A percentile compares a stretch with the other conserved stretches of the same genome.
These are phyloP conservation scores for Nothobranchius kuhntae DNA, from an alignment of 2,113 vertebrate species.

Conservation along the genomic window DNA sequence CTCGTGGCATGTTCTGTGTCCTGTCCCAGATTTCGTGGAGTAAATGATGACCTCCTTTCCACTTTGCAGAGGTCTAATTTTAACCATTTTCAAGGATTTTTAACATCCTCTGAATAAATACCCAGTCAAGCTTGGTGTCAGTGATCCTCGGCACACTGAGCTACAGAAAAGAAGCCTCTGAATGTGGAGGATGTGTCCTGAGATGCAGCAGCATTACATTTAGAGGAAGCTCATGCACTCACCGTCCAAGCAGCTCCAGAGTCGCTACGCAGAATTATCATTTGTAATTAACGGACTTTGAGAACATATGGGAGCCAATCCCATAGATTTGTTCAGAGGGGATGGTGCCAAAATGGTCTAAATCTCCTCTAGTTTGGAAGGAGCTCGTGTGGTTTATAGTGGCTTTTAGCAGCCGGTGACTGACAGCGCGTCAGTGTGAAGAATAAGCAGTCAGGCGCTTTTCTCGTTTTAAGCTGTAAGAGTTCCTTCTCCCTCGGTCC, in stretches of 20 bases:
- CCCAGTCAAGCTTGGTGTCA: conserved; percentile 34
- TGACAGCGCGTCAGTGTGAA: conserved; percentile 47
- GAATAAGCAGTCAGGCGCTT: conserved; percentile 20
- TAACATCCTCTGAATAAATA: conserved; percentile 63
- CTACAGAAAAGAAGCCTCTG: background rate
- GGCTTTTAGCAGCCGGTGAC: conserved; percentile 51
- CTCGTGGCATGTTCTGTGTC: conserved; percentile 67
- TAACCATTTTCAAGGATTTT: conserved; percentile 76
- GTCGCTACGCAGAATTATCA: conserved; percentile 50
- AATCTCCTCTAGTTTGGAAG: conserved; percentile 71
- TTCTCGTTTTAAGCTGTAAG: conserved; percentile 22
- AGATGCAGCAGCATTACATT: conserved; percentile 19
- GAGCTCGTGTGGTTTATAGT: conserved; percentile 57
- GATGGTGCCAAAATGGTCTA: conserved; percentile 64
- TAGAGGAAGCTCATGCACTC: conserved; percentile 33
- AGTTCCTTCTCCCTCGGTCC: conserved; percentile 22
- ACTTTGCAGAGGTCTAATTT: conserved; percentile 75
- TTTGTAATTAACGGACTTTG: conserved; percentile 54
- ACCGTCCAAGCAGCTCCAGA: conserved; percentile 43
- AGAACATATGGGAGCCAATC: conserved; percentile 71
- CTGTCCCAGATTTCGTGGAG: conserved; percentile 76
- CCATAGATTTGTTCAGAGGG: conserved; percentile 67
- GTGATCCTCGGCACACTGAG: conserved; percentile 9
- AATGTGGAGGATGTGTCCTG: conserved; percentile 11
- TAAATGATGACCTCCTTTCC: conserved; percentile 79